Conservation (phyloP, 2,113 vertebrate genomes). For the Arenaria interpres region DNA sequence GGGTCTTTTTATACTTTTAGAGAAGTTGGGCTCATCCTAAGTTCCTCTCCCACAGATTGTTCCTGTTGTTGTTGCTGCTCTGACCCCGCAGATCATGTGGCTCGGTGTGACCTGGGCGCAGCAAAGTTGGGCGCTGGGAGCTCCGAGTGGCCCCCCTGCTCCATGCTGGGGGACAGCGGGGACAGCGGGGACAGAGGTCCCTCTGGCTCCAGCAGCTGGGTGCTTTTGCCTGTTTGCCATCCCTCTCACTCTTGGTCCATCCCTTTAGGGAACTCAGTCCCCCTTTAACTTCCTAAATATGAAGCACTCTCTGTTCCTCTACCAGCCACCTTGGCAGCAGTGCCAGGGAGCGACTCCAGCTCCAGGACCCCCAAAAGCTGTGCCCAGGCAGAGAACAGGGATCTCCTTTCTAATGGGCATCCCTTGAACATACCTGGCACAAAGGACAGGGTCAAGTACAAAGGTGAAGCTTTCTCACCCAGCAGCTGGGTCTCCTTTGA, state of each 20-base stretch:
- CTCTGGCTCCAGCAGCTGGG: not conserved
- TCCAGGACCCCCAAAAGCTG: not conserved
- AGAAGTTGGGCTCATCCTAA: slow-evolving; percentile 80
- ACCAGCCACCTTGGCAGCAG: not conserved
- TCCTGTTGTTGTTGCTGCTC: slow-evolving; percentile 74
- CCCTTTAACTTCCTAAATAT: not conserved
- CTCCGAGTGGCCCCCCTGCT: not conserved
- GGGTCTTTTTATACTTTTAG: slow-evolving; percentile 80
- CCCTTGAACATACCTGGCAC: fast-evolving
- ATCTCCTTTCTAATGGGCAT: not conserved
- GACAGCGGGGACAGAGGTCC: not conserved
- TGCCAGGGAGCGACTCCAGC: not conserved
- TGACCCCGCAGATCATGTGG: slow-evolving; percentile 36
- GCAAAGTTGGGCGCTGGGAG: not conserved
- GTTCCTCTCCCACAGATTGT: slow-evolving; percentile 85
- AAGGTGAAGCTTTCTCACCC: not conserved
- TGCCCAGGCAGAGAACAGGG: not conserved
- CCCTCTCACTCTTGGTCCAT: not conserved
- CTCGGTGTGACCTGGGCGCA: slow-evolving; percentile 19
- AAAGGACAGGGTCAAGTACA: not conserved
- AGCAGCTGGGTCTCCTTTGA: not conserved
- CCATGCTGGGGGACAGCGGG: fast-evolving
- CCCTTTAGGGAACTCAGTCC: not conserved
- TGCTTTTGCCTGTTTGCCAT: not conserved
- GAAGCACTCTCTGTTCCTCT: not conserved